A percentile compares a stretch with the other conserved stretches of the same genome.
Conservation (phyloP, 2,113 vertebrate genomes). For the Leptosomus discolor region DNA sequence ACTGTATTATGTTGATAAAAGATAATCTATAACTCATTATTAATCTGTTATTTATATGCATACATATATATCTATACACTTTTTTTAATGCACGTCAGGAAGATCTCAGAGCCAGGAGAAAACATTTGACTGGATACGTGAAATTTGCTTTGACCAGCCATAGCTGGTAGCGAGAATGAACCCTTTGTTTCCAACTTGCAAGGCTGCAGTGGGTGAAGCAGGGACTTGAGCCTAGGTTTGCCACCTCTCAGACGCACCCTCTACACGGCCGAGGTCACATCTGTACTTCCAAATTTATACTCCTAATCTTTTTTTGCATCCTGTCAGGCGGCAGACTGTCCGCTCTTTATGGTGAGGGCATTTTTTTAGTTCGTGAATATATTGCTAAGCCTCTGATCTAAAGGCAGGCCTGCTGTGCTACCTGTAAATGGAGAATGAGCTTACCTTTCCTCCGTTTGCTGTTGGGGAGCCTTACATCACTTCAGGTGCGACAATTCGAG, state of each 20-base stretch:
- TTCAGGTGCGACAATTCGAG: background rate
- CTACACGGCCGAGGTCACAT: background rate
- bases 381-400: background rate
- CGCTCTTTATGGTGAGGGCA: background rate
- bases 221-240: background rate
- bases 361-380: background rate
- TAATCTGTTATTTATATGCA: background rate
- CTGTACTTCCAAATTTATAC: background rate
- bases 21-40: background rate
- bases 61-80: no score
- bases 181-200: background rate
- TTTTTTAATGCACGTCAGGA: background rate
- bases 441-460: background rate
- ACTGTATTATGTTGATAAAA: background rate
- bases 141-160: background rate
- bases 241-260: background rate
- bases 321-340: background rate
- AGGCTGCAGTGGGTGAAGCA: background rate
- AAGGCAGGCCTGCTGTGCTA: background rate
- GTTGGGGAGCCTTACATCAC: background rate
- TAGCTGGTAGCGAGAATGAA: background rate
- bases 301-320: background rate
- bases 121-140: background rate
- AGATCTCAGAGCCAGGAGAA: background rate
- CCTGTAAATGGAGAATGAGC: background rate